Percentiles rank a stretch among this genome's conserved stretches.
phyloP scores from a whole-genome alignment of 2,113 vertebrate species.

The Centropristis striata region DNA sequence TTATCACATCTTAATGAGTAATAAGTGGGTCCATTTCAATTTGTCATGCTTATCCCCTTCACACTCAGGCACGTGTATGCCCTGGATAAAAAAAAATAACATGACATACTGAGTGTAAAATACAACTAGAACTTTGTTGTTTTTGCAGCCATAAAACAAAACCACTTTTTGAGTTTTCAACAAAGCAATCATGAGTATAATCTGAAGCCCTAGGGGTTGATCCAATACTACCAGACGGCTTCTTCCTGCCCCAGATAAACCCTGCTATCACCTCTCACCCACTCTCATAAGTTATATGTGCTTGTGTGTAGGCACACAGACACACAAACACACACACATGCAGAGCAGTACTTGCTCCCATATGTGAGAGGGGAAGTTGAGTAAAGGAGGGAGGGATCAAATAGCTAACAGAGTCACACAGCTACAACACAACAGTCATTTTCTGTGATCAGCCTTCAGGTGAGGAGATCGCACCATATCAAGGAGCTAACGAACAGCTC shows the following conservation, averaged over 20 bases:
- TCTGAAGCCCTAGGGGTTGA: slow-evolving; percentile 12
- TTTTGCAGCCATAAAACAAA: slow-evolving; percentile 15
- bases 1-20: slow-evolving; percentile 48
- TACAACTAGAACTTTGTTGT: neutral
- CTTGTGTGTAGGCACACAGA: slow-evolving; percentile 41
- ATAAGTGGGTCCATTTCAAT: slow-evolving; percentile 55
- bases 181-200: slow-evolving; percentile 40
- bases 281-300: slow-evolving; percentile 57
- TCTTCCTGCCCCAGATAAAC: slow-evolving; percentile 67
- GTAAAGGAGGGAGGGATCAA: slow-evolving; percentile 77
- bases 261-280: slow-evolving; percentile 61
- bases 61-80: neutral
- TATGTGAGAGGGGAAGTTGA: slow-evolving; percentile 76
- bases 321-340: slow-evolving; percentile 58
- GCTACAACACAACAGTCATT: slow-evolving; percentile 54
- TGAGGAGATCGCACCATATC: slow-evolving; percentile 59
- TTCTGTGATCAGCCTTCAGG: slow-evolving; percentile 71
- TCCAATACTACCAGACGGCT: slow-evolving; percentile 14
- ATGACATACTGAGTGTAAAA: neutral
- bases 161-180: slow-evolving; percentile 20
- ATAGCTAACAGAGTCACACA: slow-evolving; percentile 66
- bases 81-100: neutral
- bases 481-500: slow-evolving; percentile 27
- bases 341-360: slow-evolving; percentile 74
- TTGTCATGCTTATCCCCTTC: slow-evolving; percentile 26